Conservation (phyloP, 2,888 invertebrate genomes). For the Rhagium mordax region DNA sequence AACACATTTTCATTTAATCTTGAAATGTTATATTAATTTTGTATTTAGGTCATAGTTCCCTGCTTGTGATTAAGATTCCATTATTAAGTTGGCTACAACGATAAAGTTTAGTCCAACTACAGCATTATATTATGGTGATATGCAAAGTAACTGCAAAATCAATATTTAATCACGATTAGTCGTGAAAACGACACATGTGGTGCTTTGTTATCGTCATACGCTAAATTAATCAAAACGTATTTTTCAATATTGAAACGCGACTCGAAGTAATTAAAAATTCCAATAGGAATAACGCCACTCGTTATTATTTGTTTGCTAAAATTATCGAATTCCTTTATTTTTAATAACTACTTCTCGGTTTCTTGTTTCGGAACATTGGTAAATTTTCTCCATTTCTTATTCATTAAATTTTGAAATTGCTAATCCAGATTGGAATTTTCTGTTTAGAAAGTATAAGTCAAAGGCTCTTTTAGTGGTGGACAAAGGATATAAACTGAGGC, state of each 20-base stretch:
- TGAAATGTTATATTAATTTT: not conserved
- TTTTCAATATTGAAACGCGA: slow-evolving; percentile 65
- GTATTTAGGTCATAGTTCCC: not conserved
- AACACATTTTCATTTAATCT: not conserved
- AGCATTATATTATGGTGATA: slow-evolving; percentile 40
- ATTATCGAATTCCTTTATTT: slow-evolving; percentile 46
- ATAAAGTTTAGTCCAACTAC: slow-evolving; percentile 30
- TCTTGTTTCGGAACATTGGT: too few relatives aligned
- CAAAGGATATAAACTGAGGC: too few relatives aligned
- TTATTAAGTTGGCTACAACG: slow-evolving; percentile 17
- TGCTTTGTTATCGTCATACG: slow-evolving; percentile 63
- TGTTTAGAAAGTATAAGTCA: too few relatives aligned
- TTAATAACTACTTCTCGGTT: too few relatives aligned
- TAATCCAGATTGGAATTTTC: too few relatives aligned
- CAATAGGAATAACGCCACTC: slow-evolving; percentile 64
- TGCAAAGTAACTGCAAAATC: slow-evolving; percentile 64
- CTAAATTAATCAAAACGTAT: slow-evolving; percentile 67
- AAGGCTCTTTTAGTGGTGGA: too few relatives aligned
- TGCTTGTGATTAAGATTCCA: slow-evolving; percentile 18
- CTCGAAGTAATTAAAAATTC: slow-evolving; percentile 65
- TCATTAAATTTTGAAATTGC: too few relatives aligned
- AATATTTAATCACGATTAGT: slow-evolving; percentile 67
- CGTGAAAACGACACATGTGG: slow-evolving; percentile 61
- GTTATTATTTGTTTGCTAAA: slow-evolving; percentile 59
- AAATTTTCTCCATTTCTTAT: too few relatives aligned